These are phyloP conservation scores for Leptodirus hochenwartii DNA, from an alignment of 2,888 invertebrate species.

Conservation along the genomic window DNA sequence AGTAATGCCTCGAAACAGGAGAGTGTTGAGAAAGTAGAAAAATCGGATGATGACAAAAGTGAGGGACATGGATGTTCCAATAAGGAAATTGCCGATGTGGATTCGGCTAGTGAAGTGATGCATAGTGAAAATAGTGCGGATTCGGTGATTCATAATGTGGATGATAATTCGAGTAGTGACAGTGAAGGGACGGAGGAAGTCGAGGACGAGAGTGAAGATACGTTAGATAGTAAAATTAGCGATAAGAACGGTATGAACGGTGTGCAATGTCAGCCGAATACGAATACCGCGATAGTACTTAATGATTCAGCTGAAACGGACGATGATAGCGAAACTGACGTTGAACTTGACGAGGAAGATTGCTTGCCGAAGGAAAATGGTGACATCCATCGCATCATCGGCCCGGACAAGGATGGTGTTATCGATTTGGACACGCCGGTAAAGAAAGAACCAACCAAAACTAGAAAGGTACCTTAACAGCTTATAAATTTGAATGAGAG, in stretches of 20 bases:
- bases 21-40: conserved; percentile 28
- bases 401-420: too few relatives aligned
- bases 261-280: conserved; percentile 33
- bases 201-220: conserved; percentile 22
- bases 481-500: conserved; percentile 36
- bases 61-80: conserved; percentile 26
- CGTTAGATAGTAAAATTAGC: conserved; percentile 31
- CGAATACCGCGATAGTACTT: background rate
- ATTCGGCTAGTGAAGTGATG: too few relatives aligned
- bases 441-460: too few relatives aligned
- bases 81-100: too few relatives aligned
- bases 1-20: too few relatives aligned
- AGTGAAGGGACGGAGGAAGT: conserved; percentile 11
- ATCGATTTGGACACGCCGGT: too few relatives aligned
- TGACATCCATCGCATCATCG: too few relatives aligned
- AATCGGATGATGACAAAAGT: conserved; percentile 11
- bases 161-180: too few relatives aligned
- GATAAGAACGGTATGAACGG: too few relatives aligned
- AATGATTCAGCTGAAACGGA: conserved; percentile 6
- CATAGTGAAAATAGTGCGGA: too few relatives aligned
- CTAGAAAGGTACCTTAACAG: too few relatives aligned
- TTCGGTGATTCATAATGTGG: too few relatives aligned
- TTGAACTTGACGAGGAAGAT: conserved; percentile 21
- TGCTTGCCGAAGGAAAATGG: conserved; percentile 25
- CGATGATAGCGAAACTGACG: conserved; percentile 22